Conservation (phyloP, 1,140 invertebrate species). For the Drosophila nebulosa region DNA sequence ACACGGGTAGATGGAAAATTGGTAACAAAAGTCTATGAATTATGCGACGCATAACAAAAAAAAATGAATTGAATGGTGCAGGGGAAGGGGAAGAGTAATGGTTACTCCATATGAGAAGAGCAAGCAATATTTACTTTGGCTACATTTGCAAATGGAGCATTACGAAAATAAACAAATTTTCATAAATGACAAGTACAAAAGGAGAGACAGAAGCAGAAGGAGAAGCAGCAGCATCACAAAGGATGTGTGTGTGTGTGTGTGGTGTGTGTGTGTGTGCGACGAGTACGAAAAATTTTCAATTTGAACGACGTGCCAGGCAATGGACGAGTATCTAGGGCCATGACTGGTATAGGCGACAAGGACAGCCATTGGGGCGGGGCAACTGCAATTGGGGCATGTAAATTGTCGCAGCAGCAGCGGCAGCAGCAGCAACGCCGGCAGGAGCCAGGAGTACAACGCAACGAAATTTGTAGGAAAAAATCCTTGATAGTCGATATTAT, state of each 20-base stretch:
- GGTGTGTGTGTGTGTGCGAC: slow-evolving; percentile 26
- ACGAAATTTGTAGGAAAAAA: slow-evolving; percentile 43
- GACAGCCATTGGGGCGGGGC: slow-evolving; percentile 42
- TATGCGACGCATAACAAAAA: slow-evolving; percentile 62
- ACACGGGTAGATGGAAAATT: slow-evolving; percentile 7
- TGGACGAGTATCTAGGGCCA: slow-evolving; percentile 1
- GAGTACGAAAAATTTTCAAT: slow-evolving; percentile 62
- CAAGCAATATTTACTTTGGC: slow-evolving; percentile 79
- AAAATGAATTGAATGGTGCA: neutral
- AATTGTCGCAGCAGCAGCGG: slow-evolving; percentile 61
- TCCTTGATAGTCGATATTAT: slow-evolving; percentile 78
- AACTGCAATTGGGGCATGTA: slow-evolving; percentile 73
- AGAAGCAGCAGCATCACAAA: slow-evolving; percentile 39
- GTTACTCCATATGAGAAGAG: slow-evolving; percentile 27
- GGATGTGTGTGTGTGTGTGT: slow-evolving; percentile 36
- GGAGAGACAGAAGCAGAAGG: slow-evolving; percentile 28
- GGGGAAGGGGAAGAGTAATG: neutral
- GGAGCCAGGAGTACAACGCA: slow-evolving; percentile 19
- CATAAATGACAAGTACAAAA: slow-evolving; percentile 78
- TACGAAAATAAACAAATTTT: slow-evolving; percentile 80
- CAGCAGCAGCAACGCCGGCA: slow-evolving; percentile 1
- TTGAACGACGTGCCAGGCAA: slow-evolving; percentile 67
- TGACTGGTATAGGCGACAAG: slow-evolving; percentile 3
- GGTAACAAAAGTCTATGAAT: slow-evolving; percentile 63
- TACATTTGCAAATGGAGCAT: slow-evolving; percentile 80